Evolutionary conservation across 2,888 invertebrate species (phyloP).

Genomic region (Hyalella azteca): DNA sequence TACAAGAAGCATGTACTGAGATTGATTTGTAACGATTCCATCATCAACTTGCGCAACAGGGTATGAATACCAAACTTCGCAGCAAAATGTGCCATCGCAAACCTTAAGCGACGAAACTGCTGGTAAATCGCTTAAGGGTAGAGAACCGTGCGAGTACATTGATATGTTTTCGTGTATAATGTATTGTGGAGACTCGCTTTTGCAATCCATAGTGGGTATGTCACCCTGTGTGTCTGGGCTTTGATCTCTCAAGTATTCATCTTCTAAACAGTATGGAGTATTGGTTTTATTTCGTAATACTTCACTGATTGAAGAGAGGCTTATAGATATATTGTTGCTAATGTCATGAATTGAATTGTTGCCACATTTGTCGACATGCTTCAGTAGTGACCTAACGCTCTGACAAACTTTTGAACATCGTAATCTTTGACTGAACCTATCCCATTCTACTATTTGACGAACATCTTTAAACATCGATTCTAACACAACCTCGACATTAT

Average conservation of each 20-base stretch:
- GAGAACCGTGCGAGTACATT: not conserved
- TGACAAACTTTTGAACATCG: not conserved
- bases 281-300: too few species aligned
- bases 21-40: not conserved
- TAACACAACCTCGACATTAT: not conserved
- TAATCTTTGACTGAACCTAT: not conserved
- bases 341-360: not conserved
- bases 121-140: not conserved
- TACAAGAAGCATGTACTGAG: slow-evolving; percentile 42
- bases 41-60: not conserved
- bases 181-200: too few species aligned
- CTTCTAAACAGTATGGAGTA: too few species aligned
- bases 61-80: not conserved
- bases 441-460: not conserved
- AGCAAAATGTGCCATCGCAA: not conserved
- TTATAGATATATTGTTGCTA: not conserved
- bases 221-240: too few species aligned
- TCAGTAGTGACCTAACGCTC: not conserved
- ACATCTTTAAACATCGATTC: not conserved
- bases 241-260: too few species aligned
- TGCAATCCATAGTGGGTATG: too few species aligned
- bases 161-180: slow-evolving; percentile 30
- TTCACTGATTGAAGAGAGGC: too few species aligned
- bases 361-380: not conserved
- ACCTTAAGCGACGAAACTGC: not conserved